Conservation (phyloP, 2,113 vertebrate genomes). For the Tragelaphus buxtoni region DNA sequence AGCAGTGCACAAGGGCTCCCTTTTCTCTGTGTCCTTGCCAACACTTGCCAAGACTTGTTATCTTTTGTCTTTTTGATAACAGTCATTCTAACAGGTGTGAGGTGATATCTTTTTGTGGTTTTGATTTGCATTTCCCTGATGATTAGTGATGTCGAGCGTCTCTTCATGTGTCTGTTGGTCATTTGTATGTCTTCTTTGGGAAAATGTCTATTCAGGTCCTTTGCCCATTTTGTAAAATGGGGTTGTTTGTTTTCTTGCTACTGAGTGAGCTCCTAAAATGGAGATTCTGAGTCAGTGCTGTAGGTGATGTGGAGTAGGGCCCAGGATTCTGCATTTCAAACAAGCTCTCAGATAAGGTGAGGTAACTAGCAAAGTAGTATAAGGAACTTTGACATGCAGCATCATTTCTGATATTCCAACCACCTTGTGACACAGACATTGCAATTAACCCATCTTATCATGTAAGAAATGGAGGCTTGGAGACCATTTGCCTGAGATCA, state of each 20-base stretch:
- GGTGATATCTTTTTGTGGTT: no score
- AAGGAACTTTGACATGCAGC: not conserved
- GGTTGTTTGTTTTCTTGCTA: not conserved
- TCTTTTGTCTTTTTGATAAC: no score
- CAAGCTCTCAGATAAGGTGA: not conserved
- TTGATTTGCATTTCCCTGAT: no score
- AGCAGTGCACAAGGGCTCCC: no score
- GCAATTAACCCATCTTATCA: not conserved
- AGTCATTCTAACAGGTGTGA: no score
- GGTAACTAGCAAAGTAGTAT: not conserved
- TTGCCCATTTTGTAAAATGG: not conserved
- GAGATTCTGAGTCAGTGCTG: not conserved
- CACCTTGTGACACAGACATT: not conserved
- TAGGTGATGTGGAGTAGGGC: not conserved
- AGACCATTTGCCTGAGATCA: not conserved
- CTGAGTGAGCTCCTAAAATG: not conserved
- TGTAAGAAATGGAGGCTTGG: not conserved
- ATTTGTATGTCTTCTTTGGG: slow-evolving; percentile 11
- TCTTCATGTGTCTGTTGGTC: not conserved
- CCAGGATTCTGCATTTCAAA: not conserved
- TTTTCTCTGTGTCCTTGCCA: no score
- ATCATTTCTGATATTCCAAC: not conserved
- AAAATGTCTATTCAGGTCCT: not conserved
- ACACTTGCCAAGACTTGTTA: no score
- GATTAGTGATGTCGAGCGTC: not conserved